Base-by-base conservation (phyloP, 2,797 vertebrate species). In the Borostomias antarcticus region DNA sequence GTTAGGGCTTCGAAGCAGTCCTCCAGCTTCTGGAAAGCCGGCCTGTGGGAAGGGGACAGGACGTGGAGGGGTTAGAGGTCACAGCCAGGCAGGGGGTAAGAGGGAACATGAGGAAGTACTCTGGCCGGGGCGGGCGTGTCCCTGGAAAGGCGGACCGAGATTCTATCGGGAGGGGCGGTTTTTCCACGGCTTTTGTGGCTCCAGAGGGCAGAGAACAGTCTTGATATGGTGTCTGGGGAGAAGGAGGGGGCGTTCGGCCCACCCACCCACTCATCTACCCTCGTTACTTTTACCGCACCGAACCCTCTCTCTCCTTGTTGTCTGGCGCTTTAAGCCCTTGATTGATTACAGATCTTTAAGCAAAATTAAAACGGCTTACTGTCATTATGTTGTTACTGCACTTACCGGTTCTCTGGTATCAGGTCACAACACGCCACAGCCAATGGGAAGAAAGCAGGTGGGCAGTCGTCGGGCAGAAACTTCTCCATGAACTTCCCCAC, bases 401-500 rank as follows among this genome's bases (percentile, higher is more conserved):
- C 89, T 83, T 72, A 99, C 97, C 97, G 94, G 90, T 89, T 95
- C 80, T 99, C 97, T 7, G 96, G 94, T 65, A 91, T 91, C 74
- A 99, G 92, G 81, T 94, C 94, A 82, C 97, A 99, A 82, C 96
- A 98, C 81, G 95, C 92, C 74, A 95, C 94, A 35, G 96, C 94
- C 87, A 98, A 82, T 0, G 96, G 94, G 80, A 97, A 99, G 86
- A 98, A 99, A 59, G 93, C 94, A 51, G 95, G 91, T 32, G 97
- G 96, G 81, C 96, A 96, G 76, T 96, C 96, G 37, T 94, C 91
- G 57, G 96, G 95, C 65, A 98, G 94, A 86, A 98, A 99, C 83
- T 98, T 98, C 86, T 98, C 95, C 87, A 94, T 93, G 89, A 98
- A 99, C 78, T 96, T 94, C 57, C 86, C 93, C 74, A 99, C 95